Conservation (phyloP, 2,113 vertebrate genomes). For the Aphyosemion australe region DNA sequence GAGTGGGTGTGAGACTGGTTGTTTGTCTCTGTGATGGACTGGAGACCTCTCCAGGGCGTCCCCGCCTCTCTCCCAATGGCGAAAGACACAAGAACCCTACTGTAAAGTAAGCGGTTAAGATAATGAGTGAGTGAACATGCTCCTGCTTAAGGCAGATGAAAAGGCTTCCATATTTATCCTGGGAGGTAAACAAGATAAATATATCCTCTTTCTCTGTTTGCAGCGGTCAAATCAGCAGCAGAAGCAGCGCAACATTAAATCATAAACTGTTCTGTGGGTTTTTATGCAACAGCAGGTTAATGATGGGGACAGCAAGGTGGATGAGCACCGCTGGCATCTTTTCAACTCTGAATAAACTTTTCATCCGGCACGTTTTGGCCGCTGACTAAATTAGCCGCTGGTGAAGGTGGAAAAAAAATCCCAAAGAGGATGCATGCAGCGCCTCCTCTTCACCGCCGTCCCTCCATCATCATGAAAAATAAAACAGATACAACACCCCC, state of each 20-base stretch:
- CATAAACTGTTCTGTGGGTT: slow-evolving; percentile 12
- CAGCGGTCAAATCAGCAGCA: slow-evolving; percentile 19
- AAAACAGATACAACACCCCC: slow-evolving; percentile 75
- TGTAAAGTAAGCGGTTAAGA: too few species aligned
- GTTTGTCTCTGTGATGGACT: too few species aligned
- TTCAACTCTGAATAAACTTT: slow-evolving; percentile 26
- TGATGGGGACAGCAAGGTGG: slow-evolving; percentile 4
- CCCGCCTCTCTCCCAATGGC: too few species aligned
- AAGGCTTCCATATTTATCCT: neutral
- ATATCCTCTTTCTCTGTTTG: neutral
- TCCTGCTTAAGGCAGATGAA: neutral
- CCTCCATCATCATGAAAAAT: slow-evolving; percentile 77
- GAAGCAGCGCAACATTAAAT: slow-evolving; percentile 26
- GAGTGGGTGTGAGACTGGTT: too few species aligned
- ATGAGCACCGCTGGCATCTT: slow-evolving; percentile 18
- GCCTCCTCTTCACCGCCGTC: slow-evolving; percentile 38
- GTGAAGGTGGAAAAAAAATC: slow-evolving; percentile 34
- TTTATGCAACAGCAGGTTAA: slow-evolving; percentile 4
- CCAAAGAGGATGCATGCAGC: slow-evolving; percentile 42
- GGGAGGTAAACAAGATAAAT: slow-evolving; percentile 25
- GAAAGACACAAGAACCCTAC: too few species aligned
- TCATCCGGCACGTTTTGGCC: slow-evolving; percentile 30
- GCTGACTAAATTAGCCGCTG: slow-evolving; percentile 50
- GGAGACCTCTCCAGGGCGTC: too few species aligned
- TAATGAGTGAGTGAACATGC: too few species aligned